Base-by-base conservation (phyloP, 1,140 invertebrate species). In the Lepidurus couesii region DNA sequence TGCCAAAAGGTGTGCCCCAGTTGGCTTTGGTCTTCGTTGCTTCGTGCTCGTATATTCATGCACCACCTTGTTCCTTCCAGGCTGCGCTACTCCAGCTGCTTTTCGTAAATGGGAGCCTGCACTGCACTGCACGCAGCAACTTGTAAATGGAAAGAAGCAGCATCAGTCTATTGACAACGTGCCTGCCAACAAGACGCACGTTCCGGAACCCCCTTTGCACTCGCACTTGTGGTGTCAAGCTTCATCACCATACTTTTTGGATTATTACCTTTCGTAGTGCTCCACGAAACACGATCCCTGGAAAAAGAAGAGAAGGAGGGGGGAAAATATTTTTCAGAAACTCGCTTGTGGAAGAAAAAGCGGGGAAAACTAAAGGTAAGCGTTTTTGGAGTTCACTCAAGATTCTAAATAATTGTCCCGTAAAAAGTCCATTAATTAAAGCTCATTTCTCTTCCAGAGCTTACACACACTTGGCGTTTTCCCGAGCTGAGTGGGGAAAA, bases 151-250 rank as follows among this genome's bases (percentile, higher is more conserved):
- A 65, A 21, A 65, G 53, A 65, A 65, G 53, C 53, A 65, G 53
- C 53, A 65, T 65, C 53, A 65, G 53, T 65, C 53, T 65, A 65
- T 65, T 65, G 53, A 65, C 53, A 65, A 65, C 53, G 53, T 65
- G 53, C 53, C 53, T 65, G 21, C 53, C 53, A 65, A 65, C 53
- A 7, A 65, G 53, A 65, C 53, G 53, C 53, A 7, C 53, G 6
- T 13, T 21, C 53, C 53, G 45, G 16, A 34, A 13, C 13, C 6
- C 21, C 53, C 21, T 7, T 65, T 1, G 53, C 8, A 7, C 16
- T 11, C 45, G 45, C 53, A n/a, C 4, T 65, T 47, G 7, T 21
- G 53, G 53, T 65, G 53, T 21, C 21, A 65, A n/a, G 21, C 16
- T 65, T 65, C 53, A 9, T 65, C 13, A 65, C 6, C 53, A 7